Percentiles rank a stretch among this genome's conserved stretches.
Evolutionary conservation across 2,888 invertebrate species (phyloP).

Genomic region (Conistra vaccinii): DNA sequence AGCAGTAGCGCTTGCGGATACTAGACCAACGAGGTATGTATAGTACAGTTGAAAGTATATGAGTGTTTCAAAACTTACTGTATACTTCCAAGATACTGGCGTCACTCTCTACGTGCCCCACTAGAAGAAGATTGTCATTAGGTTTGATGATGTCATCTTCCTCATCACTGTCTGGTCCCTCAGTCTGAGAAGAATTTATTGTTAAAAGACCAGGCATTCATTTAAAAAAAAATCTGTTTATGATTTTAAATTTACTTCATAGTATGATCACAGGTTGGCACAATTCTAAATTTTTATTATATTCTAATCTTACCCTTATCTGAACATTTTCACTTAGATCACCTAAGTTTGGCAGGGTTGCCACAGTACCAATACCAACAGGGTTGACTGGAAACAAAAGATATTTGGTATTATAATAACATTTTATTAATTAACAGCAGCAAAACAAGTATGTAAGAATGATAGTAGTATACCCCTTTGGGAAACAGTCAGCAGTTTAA

Average conservation of each 20-base stretch:
- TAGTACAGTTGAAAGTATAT: not conserved
- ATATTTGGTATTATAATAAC: not conserved
- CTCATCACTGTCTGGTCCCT: slow-evolving; percentile 93
- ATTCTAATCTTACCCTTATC: slow-evolving; percentile 80
- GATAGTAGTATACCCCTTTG: not conserved
- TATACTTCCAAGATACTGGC: slow-evolving; percentile 97
- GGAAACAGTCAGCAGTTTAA: not conserved
- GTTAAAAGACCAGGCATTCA: not conserved
- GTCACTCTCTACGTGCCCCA: slow-evolving; percentile 97
- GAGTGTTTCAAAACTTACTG: slow-evolving; percentile 87
- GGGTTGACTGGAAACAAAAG: slow-evolving; percentile 79
- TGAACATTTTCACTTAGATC: slow-evolving; percentile 88
- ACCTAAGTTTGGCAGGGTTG: slow-evolving; percentile 89
- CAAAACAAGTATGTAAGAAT: not conserved
- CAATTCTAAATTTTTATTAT: not conserved
- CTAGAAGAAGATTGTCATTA: slow-evolving; percentile 96
- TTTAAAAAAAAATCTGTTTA: not conserved
- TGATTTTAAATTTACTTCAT: not conserved
- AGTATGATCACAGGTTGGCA: not conserved
- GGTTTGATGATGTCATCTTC: slow-evolving; percentile 97
- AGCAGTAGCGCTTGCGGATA: not conserved
- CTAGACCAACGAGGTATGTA: not conserved
- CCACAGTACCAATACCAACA: slow-evolving; percentile 90
- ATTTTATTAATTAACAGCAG: not conserved
- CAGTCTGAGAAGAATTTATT: slow-evolving; percentile 77